Evolutionary conservation across 2,113 vertebrate species (phyloP).

Genomic region (Ariopsis seemanni): DNA sequence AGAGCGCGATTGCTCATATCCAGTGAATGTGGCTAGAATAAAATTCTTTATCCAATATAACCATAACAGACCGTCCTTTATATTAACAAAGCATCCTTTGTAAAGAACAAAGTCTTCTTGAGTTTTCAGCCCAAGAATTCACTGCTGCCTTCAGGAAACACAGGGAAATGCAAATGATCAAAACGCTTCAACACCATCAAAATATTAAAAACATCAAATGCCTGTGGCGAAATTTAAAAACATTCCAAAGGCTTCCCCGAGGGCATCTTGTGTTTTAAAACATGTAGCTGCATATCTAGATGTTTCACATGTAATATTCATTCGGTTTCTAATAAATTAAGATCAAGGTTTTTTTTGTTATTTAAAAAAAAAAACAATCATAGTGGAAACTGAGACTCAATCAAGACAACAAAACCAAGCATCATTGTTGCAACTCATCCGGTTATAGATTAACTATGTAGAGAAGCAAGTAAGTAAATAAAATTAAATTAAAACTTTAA

Average conservation of each 20-base stretch:
- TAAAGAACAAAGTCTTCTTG: background rate
- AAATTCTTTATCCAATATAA: background rate
- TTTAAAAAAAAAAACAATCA: too few relatives aligned
- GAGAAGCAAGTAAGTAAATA: background rate
- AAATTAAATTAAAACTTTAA: background rate
- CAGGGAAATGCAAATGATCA: background rate
- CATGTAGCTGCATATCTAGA: background rate
- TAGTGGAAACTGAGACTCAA: background rate
- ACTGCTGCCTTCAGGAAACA: background rate
- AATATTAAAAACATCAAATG: background rate
- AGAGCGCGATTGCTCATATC: background rate
- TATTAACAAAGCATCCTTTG: background rate
- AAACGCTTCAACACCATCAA: background rate
- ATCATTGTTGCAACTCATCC: background rate
- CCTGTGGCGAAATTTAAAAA: background rate
- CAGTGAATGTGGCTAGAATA: background rate
- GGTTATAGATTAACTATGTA: background rate
- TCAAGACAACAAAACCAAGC: background rate
- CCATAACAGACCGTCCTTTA: background rate
- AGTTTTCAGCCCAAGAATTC: background rate
- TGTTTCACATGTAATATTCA: background rate
- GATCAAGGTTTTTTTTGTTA: background rate
- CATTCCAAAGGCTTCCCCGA: background rate
- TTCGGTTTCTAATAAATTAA: background rate
- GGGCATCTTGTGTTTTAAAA: background rate